Evolutionary conservation across 2,888 invertebrate species (phyloP), one percentile per base, ranked within the genome.

Genomic region (Therioaphis trifolii): DNA sequence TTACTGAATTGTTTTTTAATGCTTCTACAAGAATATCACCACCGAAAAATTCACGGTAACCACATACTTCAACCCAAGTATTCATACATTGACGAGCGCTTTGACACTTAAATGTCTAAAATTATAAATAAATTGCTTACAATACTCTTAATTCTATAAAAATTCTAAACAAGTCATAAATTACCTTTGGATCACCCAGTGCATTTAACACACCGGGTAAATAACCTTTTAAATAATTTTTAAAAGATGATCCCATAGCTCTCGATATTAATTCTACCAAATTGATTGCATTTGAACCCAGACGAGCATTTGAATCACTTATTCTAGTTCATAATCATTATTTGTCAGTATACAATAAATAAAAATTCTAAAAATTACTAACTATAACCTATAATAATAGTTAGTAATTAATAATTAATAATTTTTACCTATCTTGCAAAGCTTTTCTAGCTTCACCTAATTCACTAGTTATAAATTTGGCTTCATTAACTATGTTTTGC

Each of bases 11-110:
- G 0, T 92, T 89, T 88, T 94, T 95, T 5, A 98, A 90, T 1
- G 95, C 95, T 89, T 97, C 97, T 18, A 92, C 91, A 85, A 98
- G 91, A 91, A 97, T 95, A 90, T 98, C 97, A 2, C 93, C 93
- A 84, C 97, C 97, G 85, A 96, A 93, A 87, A 94, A 93, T 86
- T 94, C 94, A 85, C 93, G 93, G 86, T 93, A 92, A 0, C 95
- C 94, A 84, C 94, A 94, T 87, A 94, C 93, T 78, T 94, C 94
- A 63, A 94, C 94, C 93, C 96, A 97, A 3, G 93, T 90, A 87
- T 95, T 95, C 66, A 97, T 93, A 86, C 96, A 95, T n/a, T 93
- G 82, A 40, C 72, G 72, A 63, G 82, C 82, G 74, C 82, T 82
- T 82, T 82, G 82, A 52, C 82, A 82, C 74, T 82, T 82, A 82